Evolutionary conservation across 2,113 vertebrate species (phyloP).

Genomic region (Cinclus cinclus): DNA sequence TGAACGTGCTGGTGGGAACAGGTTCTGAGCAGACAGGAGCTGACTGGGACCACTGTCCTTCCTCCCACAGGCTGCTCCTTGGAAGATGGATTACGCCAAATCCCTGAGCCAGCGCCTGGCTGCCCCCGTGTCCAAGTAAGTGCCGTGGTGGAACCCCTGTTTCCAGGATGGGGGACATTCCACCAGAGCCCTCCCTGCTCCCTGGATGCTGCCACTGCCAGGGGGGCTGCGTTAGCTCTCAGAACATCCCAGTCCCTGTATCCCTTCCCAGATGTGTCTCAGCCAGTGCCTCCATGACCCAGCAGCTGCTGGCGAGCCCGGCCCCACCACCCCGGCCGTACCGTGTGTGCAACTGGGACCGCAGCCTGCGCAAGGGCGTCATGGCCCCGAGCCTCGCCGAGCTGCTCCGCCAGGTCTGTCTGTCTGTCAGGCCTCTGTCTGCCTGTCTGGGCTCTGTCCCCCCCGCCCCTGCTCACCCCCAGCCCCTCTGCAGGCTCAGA

Average conservation of each 20-base stretch:
- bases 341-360: conserved; percentile 81
- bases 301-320: conserved; percentile 77
- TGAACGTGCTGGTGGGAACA: neutral
- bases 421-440: accelerated
- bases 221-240: accelerated
- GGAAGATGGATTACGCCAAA: conserved; percentile 46
- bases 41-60: neutral
- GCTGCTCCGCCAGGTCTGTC: conserved; percentile 81
- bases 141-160: accelerated
- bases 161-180: neutral
- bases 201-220: accelerated
- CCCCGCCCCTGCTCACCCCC: neutral
- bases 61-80: neutral
- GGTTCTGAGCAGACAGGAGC: neutral
- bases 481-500: conserved; percentile 68
- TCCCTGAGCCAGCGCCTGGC: conserved; percentile 52
- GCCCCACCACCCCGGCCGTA: conserved; percentile 73
- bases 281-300: conserved; percentile 82
- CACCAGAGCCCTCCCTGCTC: accelerated
- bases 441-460: accelerated
- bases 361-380: conserved; percentile 81
- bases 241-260: neutral
- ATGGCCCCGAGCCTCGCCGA: conserved; percentile 76
- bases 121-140: conserved; percentile 43
- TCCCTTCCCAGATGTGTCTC: conserved; percentile 77